Conservation (phyloP, 1,140 invertebrate species). For the Ridgeia piscesae region DNA sequence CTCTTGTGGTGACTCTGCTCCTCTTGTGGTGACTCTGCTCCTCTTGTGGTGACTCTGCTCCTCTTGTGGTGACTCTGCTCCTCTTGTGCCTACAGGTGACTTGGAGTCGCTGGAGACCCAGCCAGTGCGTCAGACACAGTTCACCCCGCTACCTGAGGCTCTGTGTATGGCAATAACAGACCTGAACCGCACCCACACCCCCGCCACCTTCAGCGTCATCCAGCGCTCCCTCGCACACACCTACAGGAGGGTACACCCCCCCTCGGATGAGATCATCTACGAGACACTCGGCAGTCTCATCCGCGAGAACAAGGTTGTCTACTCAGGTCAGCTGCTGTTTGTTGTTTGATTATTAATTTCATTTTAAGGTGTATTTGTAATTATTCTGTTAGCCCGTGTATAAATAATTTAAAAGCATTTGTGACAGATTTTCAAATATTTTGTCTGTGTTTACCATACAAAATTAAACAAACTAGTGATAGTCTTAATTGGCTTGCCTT, state of each 20-base stretch:
- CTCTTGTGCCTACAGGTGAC: constrained; percentile 71
- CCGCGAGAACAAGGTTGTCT: constrained; percentile 74
- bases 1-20: too few relatives aligned
- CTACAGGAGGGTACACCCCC: constrained; percentile 83
- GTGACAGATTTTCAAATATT: too few relatives aligned
- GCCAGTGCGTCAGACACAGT: constrained; percentile 86
- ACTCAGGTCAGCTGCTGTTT: constrained; percentile 41
- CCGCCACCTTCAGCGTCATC: constrained; percentile 60
- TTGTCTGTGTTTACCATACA: too few relatives aligned
- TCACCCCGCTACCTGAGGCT: constrained; percentile 90
- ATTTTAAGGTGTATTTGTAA: too few relatives aligned
- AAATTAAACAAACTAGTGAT: too few relatives aligned
- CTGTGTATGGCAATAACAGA: constrained; percentile 89
- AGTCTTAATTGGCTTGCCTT: too few relatives aligned
- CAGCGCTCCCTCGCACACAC: constrained; percentile 65
- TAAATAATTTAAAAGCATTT: too few relatives aligned
- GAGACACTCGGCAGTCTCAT: constrained; percentile 84
- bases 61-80: not conserved
- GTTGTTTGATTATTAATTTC: too few relatives aligned
- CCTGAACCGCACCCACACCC: constrained; percentile 26
- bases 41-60: too few relatives aligned
- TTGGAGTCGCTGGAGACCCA: constrained; percentile 85
- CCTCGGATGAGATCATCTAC: constrained; percentile 80
- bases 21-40: too few relatives aligned
- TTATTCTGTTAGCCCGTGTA: too few relatives aligned